A percentile compares a stretch with the other conserved stretches of the same genome.
Conservation (phyloP, 2,113 vertebrate species). For the Hydropotes inermis region DNA sequence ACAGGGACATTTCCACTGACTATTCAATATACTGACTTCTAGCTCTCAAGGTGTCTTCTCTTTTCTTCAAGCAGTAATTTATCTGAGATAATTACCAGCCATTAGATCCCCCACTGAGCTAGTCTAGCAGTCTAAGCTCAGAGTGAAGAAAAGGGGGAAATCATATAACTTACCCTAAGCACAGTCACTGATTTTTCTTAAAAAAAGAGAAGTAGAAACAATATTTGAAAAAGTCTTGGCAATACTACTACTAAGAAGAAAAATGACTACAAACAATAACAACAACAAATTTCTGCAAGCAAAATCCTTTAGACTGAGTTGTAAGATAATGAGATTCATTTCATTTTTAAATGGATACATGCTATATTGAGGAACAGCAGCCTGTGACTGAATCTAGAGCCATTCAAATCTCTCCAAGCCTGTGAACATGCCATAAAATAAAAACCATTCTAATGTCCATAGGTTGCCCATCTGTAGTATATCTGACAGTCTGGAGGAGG, state of each 20-base stretch:
- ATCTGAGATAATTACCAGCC: constrained; percentile 39
- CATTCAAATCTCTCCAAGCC: constrained; percentile 23
- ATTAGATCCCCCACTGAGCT: background rate
- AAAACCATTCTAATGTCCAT: background rate
- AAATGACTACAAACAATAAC: background rate
- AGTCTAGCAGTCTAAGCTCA: background rate
- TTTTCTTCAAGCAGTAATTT: constrained; percentile 32
- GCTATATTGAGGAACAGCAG: background rate
- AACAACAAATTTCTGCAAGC: background rate
- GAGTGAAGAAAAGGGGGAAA: constrained; percentile 9
- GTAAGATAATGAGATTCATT: background rate
- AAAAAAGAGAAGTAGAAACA: constrained; percentile 13
- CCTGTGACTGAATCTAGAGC: background rate
- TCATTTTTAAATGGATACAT: constrained; percentile 40
- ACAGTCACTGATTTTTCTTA: background rate
- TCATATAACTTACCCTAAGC: background rate
- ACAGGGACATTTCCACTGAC: background rate
- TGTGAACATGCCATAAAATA: constrained; percentile 15
- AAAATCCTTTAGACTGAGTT: background rate
- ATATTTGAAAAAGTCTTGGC: background rate
- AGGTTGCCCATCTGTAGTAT: background rate
- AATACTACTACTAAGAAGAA: background rate
- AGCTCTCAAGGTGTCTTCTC: constrained; percentile 17
- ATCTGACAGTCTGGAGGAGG: background rate
- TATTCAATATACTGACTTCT: background rate